These are phyloP conservation scores for Orestias chungarensis DNA, from an alignment of 2,797 vertebrate genomes.

Conservation along the genomic window DNA sequence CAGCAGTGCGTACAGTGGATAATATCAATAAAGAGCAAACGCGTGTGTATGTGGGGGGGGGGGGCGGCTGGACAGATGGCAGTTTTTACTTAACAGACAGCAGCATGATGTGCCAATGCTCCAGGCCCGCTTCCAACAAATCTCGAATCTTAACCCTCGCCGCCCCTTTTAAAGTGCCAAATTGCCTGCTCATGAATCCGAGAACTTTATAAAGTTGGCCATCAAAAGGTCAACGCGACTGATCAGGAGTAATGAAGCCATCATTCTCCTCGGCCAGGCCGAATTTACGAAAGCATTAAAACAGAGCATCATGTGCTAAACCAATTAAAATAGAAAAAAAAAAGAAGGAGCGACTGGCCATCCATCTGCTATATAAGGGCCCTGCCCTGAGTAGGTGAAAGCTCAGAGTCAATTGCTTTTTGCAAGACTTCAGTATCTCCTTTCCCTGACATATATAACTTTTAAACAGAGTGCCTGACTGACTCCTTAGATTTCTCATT, in stretches of 20 bases:
- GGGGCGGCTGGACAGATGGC: slow-evolving; percentile 51
- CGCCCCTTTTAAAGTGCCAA: slow-evolving; percentile 65
- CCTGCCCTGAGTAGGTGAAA: slow-evolving; percentile 44
- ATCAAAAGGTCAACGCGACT: slow-evolving; percentile 66
- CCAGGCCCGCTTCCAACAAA: slow-evolving; percentile 65
- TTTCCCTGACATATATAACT: slow-evolving; percentile 32
- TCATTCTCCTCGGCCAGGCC: slow-evolving; percentile 37
- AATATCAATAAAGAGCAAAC: slow-evolving; percentile 8
- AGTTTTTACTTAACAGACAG: slow-evolving; percentile 54
- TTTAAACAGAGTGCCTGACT: slow-evolving; percentile 6
- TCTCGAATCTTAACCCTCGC: slow-evolving; percentile 49
- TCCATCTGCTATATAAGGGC: slow-evolving; percentile 46
- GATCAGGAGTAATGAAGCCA: slow-evolving; percentile 64
- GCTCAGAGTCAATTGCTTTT: slow-evolving; percentile 50
- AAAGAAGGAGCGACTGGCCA: slow-evolving; percentile 29
- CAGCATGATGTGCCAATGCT: slow-evolving; percentile 52
- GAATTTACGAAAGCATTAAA: slow-evolving; percentile 65
- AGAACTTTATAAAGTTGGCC: slow-evolving; percentile 65
- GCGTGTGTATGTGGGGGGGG: too few species aligned
- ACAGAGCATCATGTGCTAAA: slow-evolving; percentile 37
- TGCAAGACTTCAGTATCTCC: slow-evolving; percentile 30
- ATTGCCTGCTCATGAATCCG: slow-evolving; percentile 67
- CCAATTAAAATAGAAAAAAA: slow-evolving; percentile 31
- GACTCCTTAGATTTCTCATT: slow-evolving; percentile 8
- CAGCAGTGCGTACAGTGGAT: slow-evolving; percentile 27